These are phyloP conservation scores for Neodiprion fabricii DNA, from an alignment of 1,140 invertebrate species.

Conservation along the genomic window DNA sequence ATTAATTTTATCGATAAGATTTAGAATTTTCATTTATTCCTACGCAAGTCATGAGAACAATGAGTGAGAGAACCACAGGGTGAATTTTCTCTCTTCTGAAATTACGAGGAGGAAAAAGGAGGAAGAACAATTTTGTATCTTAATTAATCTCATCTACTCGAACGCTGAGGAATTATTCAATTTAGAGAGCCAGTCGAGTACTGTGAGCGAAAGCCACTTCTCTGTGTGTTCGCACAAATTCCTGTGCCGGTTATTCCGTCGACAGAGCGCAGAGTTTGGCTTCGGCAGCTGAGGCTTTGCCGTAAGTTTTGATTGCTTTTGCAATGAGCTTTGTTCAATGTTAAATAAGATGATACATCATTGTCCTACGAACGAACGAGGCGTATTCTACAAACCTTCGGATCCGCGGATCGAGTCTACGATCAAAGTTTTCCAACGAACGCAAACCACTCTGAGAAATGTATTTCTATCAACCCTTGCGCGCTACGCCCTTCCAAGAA, in stretches of 20 bases:
- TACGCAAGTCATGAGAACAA: too few relatives aligned
- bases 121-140: too few relatives aligned
- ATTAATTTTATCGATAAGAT: too few relatives aligned
- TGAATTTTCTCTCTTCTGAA: too few relatives aligned
- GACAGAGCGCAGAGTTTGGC: not conserved
- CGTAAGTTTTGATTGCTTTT: slow-evolving; percentile 60
- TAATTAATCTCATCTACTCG: too few relatives aligned
- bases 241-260: not conserved
- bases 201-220: not conserved
- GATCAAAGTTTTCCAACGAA: not conserved
- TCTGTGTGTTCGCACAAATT: not conserved
- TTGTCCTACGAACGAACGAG: slow-evolving; percentile 30
- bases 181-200: not conserved
- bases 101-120: too few relatives aligned
- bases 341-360: slow-evolving; percentile 54
- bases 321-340: slow-evolving; percentile 59
- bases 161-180: not conserved
- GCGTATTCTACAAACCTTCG: not conserved
- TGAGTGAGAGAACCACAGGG: too few relatives aligned
- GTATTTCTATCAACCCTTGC: not conserved
- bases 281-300: slow-evolving; percentile 31
- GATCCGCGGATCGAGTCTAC: slow-evolving; percentile 1
- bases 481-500: not conserved
- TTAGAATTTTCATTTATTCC: too few relatives aligned
- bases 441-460: not conserved